Base-by-base conservation (phyloP, 2,888 invertebrate species). In the Cybosia mesomella region DNA sequence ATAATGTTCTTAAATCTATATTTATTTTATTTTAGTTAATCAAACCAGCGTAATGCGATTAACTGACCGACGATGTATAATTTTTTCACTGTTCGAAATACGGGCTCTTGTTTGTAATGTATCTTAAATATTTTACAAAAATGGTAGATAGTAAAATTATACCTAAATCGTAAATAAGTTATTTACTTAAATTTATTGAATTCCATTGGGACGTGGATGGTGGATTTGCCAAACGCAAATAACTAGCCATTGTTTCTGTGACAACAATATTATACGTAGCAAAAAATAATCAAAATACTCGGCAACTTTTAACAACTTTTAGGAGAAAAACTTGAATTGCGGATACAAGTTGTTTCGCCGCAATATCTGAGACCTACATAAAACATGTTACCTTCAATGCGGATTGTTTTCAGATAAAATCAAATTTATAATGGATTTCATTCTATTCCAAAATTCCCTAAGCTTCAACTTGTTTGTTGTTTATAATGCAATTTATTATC, bases 271-370 rank as follows among this genome's bases (percentile, higher is more conserved):
- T 74, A 43, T 73, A 71, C 63, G 68, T 77, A 73, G 72, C 72
- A 71, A 77, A 80, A 82, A 82, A 83, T 80, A 82, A 83, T 85
- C 80, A 84, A 84, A 85, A 83, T 77, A 81, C 69, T 76, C 72
- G 69, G 74, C 75, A 86, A 87, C 80, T 85, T 87, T 73, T 82
- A 80, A 86, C 80, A 88, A 88, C 82, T 85, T 87, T 83, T 75
- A 64, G 70, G 79, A 80, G 83, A 85, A 87, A 86, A 87, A 88
- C 85, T 87, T 85, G 84, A 84, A 87, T 87, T 85, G 84, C 83
- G 84, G 82, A 81, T 81, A 76, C 77, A 87, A 88, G 81, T 88
- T 89, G 84, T 82, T 77, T 79, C 77, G 74, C 75, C 77, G 78
- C 77, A 82, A 84, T 83, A 85, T 83, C 84, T 81, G 82, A 82